phyloP scores from a whole-genome alignment of 37 sponge, comb jelly and placozoan species.

The Diacarnus erythraeanus region DNA sequence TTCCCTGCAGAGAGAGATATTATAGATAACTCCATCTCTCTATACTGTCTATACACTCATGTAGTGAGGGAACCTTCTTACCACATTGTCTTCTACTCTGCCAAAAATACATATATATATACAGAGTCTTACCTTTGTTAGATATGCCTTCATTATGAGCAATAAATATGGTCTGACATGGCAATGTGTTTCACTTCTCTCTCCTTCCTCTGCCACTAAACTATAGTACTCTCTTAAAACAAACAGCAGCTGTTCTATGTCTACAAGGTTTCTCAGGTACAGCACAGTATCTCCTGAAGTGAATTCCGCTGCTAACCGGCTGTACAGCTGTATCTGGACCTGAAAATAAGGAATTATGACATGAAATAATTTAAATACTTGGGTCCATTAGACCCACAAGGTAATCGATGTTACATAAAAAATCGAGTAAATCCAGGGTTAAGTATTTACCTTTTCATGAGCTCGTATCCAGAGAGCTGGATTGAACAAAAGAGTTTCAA shows the following conservation, averaged over 20 bases:
- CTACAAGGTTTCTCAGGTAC: constrained; percentile 46
- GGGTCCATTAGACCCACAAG: too few species aligned
- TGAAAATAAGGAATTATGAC: too few species aligned
- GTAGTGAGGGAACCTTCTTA: too few species aligned
- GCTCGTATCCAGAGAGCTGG: constrained; percentile 67
- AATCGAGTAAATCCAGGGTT: neutral
- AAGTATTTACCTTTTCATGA: constrained; percentile 23
- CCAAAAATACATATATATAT: neutral
- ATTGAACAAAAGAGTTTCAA: constrained; percentile 69
- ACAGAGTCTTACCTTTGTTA: constrained; percentile 43
- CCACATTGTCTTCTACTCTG: too few species aligned
- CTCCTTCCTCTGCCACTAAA: constrained; percentile 9
- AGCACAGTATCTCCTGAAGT: constrained; percentile 24
- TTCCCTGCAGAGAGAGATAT: constrained; percentile 45
- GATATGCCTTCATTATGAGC: constrained; percentile 63
- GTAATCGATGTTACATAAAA: neutral
- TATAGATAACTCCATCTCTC: too few species aligned
- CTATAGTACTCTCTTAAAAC: constrained; percentile 71
- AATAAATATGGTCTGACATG: constrained; percentile 66
- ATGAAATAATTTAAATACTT: too few species aligned
- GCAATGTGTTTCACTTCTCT: neutral
- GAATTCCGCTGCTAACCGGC: constrained; percentile 63
- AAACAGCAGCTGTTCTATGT: constrained; percentile 51
- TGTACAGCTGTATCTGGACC: constrained; percentile 73
- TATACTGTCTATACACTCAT: too few species aligned